A percentile compares a stretch with the other conserved stretches of the same genome.
phyloP scores from a whole-genome alignment of 2,797 vertebrate genomes.

The Tolypeutes matacus region DNA sequence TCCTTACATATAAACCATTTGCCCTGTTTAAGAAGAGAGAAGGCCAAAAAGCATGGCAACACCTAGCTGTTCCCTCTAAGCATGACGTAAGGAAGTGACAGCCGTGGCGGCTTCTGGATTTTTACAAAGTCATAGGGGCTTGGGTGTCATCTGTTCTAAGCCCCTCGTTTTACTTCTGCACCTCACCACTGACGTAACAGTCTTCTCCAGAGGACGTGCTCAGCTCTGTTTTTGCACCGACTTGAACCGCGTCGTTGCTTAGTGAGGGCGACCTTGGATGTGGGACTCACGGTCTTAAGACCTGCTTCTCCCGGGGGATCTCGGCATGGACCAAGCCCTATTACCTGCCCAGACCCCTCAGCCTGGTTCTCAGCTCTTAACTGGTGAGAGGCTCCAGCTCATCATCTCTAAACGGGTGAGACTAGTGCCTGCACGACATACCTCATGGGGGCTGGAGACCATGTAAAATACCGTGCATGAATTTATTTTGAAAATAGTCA shows the following conservation, averaged over 20 bases:
- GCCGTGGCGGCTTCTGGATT: background rate
- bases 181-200: background rate
- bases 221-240: background rate
- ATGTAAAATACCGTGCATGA: background rate
- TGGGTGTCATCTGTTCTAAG: background rate
- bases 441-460: background rate
- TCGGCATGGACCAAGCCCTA: background rate
- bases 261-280: background rate
- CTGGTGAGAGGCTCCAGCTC: background rate
- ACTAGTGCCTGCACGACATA: background rate
- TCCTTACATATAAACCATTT: background rate
- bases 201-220: background rate
- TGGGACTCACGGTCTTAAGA: background rate
- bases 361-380: too few species aligned
- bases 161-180: background rate
- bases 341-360: too few species aligned
- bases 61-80: background rate
- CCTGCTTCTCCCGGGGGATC: background rate
- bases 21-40: background rate
- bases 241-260: background rate
- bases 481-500: background rate
- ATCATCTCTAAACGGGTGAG: background rate
- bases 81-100: background rate
- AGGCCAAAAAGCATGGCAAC: background rate
- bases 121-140: background rate